Evolutionary conservation across 2,888 invertebrate species (phyloP).

Genomic region (Athalia circularis): DNA sequence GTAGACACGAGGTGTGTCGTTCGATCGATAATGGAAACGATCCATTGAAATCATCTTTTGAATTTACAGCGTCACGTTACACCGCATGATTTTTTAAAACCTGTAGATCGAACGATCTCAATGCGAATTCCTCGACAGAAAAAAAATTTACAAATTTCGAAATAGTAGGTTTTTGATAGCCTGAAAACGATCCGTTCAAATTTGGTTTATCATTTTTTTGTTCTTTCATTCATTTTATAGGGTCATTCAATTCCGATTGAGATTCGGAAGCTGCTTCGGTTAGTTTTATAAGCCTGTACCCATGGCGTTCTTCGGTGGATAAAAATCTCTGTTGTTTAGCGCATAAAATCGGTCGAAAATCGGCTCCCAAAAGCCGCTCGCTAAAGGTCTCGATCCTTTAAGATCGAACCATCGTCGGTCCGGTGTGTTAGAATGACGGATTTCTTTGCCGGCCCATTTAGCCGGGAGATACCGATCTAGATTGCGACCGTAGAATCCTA

Average conservation of each 20-base stretch:
- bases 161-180: too few species aligned
- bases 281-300: too few species aligned
- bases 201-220: too few species aligned
- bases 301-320: background rate
- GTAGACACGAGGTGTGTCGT: conserved; percentile 60
- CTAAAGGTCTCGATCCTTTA: conserved; percentile 47
- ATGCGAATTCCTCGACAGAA: too few species aligned
- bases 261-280: too few species aligned
- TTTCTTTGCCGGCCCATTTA: conserved; percentile 66
- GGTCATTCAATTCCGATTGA: too few species aligned
- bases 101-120: too few species aligned
- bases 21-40: conserved; percentile 55
- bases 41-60: background rate
- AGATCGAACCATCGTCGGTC: conserved; percentile 50
- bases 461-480: conserved; percentile 68
- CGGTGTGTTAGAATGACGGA: conserved; percentile 70
- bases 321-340: conserved; percentile 4
- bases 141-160: too few species aligned
- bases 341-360: conserved; percentile 32
- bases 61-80: too few species aligned
- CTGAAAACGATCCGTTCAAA: too few species aligned
- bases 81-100: too few species aligned
- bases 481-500: conserved; percentile 53
- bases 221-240: too few species aligned
- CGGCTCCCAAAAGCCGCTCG: background rate